Evolutionary conservation across 2,888 invertebrate species (phyloP).

Genomic region (Xestia ashworthii): DNA sequence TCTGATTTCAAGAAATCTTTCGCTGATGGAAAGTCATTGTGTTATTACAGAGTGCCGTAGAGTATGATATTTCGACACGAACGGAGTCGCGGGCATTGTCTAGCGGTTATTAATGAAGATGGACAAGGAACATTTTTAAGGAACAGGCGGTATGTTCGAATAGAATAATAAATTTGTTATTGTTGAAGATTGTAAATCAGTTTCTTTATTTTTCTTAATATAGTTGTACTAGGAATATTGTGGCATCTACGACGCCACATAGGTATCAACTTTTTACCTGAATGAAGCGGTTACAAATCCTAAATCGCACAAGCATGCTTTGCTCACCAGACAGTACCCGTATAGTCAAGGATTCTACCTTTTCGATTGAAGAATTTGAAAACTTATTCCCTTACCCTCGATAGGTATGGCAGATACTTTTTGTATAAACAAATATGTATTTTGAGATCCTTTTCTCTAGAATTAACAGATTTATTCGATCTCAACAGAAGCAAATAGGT

Average conservation of each 20-base stretch:
- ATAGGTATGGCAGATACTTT: not conserved
- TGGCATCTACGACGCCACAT: not conserved
- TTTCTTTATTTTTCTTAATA: not conserved
- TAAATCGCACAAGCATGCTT: not conserved
- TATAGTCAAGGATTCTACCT: not conserved
- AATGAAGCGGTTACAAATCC: too few species aligned
- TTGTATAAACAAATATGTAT: not conserved
- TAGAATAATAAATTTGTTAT: not conserved
- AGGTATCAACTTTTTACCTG: not conserved
- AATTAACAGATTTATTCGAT: not conserved
- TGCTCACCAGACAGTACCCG: not conserved
- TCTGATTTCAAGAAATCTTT: not conserved
- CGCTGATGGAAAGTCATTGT: not conserved
- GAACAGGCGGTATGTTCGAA: not conserved
- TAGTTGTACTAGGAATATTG: not conserved
- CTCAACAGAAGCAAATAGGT: not conserved
- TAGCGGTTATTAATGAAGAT: not conserved
- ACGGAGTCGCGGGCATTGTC: not conserved
- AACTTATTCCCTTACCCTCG: not conserved
- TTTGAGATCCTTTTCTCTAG: not conserved
- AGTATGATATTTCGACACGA: not conserved
- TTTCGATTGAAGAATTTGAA: not conserved
- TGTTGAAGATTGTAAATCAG: not conserved
- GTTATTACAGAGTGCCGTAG: not conserved
- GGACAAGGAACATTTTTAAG: too few species aligned